A percentile compares a stretch with the other conserved stretches of the same genome.
These are phyloP conservation scores for Podargus strigoides DNA, from an alignment of 2,797 vertebrate genomes.

Conservation along the genomic window DNA sequence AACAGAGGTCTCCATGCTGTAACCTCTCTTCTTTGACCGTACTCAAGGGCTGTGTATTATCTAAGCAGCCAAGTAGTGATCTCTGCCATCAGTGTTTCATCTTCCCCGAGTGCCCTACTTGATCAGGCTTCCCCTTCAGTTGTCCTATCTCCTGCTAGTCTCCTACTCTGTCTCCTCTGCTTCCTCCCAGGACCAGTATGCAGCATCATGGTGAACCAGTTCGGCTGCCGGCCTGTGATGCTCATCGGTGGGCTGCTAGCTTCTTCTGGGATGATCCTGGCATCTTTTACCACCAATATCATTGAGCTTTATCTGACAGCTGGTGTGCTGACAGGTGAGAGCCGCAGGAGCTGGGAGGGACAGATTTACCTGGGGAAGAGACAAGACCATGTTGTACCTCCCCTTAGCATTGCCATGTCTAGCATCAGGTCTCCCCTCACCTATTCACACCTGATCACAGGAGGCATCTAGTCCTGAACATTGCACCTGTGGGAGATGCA, in stretches of 20 bases:
- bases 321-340: conserved; percentile 80
- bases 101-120: neutral
- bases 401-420: neutral
- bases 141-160: neutral
- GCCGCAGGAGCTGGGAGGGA: neutral
- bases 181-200: conserved; percentile 75
- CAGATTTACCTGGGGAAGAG: neutral
- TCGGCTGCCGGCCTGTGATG: conserved; percentile 83
- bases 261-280: conserved; percentile 79
- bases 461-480: neutral
- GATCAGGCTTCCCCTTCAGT: neutral
- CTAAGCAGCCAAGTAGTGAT: neutral
- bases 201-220: conserved; percentile 81
- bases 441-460: neutral
- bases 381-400: neutral
- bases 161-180: neutral
- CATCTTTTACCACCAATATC: conserved; percentile 79
- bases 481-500: neutral
- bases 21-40: neutral
- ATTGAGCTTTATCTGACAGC: conserved; percentile 81
- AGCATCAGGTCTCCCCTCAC: neutral
- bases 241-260: conserved; percentile 79
- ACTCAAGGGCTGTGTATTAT: neutral
- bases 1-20: neutral
- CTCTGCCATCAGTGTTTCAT: neutral